Conservation (phyloP, 2,888 invertebrate species). For the Drosophila rellima region DNA sequence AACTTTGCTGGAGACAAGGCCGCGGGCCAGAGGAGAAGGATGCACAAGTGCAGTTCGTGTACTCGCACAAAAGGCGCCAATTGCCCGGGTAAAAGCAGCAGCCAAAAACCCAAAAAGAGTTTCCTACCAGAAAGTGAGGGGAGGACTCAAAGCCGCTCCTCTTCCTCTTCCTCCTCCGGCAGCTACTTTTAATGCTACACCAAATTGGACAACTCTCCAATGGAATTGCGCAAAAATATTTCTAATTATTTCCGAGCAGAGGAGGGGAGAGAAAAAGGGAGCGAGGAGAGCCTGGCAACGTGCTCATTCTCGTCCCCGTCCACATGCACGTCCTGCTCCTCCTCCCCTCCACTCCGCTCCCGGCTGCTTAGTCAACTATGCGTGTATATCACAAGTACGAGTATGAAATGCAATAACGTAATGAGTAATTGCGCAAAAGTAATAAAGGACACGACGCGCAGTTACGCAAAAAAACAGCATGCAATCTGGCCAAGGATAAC, state of each 20-base stretch:
- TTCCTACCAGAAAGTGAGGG: neutral
- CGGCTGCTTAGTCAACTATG: conserved; percentile 64
- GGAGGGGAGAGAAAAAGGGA: neutral
- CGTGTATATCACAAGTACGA: conserved; percentile 73
- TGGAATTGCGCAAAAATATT: conserved; percentile 73
- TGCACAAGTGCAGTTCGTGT: conserved; percentile 45
- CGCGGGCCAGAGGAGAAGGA: conserved; percentile 31
- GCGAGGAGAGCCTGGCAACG: conserved; percentile 3
- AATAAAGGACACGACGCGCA: conserved; percentile 69
- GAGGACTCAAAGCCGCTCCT: conserved; percentile 4
- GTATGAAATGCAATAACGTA: conserved; percentile 81
- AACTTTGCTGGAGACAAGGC: conserved; percentile 66
- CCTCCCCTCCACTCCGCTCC: neutral
- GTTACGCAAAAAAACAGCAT: conserved; percentile 70
- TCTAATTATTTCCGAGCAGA: conserved; percentile 72
- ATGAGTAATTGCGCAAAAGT: conserved; percentile 82
- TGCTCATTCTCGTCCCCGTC: neutral
- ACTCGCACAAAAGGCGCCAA: conserved; percentile 19
- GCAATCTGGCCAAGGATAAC: conserved; percentile 74
- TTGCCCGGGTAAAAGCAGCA: conserved; percentile 26
- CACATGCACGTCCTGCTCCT: neutral
- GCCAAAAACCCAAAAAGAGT: conserved; percentile 18
- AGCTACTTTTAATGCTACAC: conserved; percentile 42
- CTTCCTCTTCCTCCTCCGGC: conserved; percentile 5
- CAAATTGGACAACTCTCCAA: conserved; percentile 58